Conservation (phyloP, 2,113 vertebrate species). For the Apteryx owenii region DNA sequence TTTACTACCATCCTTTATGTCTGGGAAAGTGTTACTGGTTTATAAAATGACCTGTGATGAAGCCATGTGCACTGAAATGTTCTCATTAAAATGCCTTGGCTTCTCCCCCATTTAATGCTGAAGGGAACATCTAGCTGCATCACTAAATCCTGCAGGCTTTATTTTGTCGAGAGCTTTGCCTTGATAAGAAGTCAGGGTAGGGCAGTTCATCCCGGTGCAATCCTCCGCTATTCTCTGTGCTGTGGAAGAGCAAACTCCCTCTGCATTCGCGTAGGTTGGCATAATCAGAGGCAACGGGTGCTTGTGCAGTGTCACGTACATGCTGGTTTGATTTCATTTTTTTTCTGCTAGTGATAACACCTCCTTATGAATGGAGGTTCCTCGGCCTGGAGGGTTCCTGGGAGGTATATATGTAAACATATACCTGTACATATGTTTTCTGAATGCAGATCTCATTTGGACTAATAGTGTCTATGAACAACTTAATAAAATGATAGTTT, state of each 20-base stretch:
- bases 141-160: background rate
- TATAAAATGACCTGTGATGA: background rate
- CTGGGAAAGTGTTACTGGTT: background rate
- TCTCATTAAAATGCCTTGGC: background rate
- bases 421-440: background rate
- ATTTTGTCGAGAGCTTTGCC: background rate
- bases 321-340: background rate
- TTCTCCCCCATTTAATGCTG: background rate
- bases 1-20: background rate
- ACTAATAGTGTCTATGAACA: background rate
- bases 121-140: background rate
- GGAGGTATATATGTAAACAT: background rate
- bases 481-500: background rate
- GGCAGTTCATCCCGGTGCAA: background rate
- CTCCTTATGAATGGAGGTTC: background rate
- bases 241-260: background rate
- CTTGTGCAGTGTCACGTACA: accelerated
- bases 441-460: background rate
- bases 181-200: background rate
- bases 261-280: background rate
- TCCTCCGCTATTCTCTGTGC: background rate
- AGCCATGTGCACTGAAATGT: background rate
- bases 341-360: background rate
- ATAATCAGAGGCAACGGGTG: background rate
- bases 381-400: background rate